Conservation (phyloP, 2,797 vertebrate species). For the Manis javanica region DNA sequence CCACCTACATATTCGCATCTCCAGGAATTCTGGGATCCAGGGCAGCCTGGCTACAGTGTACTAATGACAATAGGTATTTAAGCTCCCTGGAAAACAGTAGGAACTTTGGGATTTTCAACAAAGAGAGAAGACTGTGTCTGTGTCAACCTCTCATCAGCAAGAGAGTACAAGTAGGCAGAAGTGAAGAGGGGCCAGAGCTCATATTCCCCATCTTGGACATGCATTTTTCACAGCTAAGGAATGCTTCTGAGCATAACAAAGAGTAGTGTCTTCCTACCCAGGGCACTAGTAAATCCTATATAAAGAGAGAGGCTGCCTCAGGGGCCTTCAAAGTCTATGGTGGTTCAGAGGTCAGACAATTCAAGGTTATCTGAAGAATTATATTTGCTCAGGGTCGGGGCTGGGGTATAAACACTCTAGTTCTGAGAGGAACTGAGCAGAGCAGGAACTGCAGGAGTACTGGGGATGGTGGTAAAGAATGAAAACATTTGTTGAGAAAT, state of each 20-base stretch:
- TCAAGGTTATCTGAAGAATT: constrained; percentile 40
- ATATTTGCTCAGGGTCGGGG: background rate
- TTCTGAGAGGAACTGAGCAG: background rate
- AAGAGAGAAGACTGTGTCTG: background rate
- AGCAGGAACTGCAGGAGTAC: background rate
- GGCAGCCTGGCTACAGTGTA: background rate
- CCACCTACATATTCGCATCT: background rate
- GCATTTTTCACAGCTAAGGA: background rate
- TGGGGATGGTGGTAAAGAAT: constrained; percentile 19
- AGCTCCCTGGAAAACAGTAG: background rate
- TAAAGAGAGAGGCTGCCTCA: background rate
- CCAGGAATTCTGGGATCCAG: background rate
- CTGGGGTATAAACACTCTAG: background rate
- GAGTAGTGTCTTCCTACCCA: background rate
- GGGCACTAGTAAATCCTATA: background rate
- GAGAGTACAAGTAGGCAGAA: background rate
- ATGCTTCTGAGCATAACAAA: background rate
- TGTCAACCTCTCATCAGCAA: background rate
- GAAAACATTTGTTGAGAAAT: background rate
- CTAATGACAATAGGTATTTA: background rate
- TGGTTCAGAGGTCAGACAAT: background rate
- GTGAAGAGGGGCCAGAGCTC: background rate
- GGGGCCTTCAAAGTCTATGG: background rate
- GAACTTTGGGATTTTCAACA: background rate
- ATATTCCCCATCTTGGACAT: background rate